A percentile compares a stretch with the other conserved stretches of the same genome.
Conservation (phyloP, 64 coral and sea anemone species). For the Stichodactyla helianthus region DNA sequence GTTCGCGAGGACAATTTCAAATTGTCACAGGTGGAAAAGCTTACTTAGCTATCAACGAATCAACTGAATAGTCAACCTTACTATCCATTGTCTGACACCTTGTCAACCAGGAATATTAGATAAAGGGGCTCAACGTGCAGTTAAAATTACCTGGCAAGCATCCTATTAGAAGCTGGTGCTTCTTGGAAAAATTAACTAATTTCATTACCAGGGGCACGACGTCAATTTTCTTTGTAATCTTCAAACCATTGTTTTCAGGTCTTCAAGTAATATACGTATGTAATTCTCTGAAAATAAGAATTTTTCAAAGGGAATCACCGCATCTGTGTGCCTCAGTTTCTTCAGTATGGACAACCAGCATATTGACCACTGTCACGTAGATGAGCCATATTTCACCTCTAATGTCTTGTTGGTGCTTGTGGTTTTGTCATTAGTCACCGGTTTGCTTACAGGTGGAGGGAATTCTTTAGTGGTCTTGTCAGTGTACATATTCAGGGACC, state of each 20-base stretch:
- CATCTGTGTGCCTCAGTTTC: not conserved
- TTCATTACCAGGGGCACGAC: too few species aligned
- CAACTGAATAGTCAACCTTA: not conserved
- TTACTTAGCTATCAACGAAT: not conserved
- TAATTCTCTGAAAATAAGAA: not conserved
- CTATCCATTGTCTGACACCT: not conserved
- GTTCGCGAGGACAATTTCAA: not conserved
- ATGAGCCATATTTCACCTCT: not conserved
- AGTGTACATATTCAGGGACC: constrained; percentile 33
- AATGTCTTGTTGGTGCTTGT: not conserved
- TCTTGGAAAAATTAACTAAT: too few species aligned
- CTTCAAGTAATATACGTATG: too few species aligned
- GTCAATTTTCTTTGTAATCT: too few species aligned
- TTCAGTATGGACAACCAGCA: not conserved
- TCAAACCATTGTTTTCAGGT: too few species aligned
- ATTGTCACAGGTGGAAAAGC: not conserved
- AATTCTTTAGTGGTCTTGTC: constrained; percentile 56
- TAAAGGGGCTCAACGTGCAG: not conserved
- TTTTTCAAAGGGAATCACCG: not conserved
- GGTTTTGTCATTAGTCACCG: constrained; percentile 13
- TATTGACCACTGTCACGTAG: not conserved
- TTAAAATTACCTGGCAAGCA: not conserved
- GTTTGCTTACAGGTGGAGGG: constrained; percentile 23
- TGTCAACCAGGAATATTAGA: not conserved
- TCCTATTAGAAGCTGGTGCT: too few species aligned